Evolutionary conservation across 2,888 invertebrate genomes (phyloP).

Genomic region (Julus scanicus): DNA sequence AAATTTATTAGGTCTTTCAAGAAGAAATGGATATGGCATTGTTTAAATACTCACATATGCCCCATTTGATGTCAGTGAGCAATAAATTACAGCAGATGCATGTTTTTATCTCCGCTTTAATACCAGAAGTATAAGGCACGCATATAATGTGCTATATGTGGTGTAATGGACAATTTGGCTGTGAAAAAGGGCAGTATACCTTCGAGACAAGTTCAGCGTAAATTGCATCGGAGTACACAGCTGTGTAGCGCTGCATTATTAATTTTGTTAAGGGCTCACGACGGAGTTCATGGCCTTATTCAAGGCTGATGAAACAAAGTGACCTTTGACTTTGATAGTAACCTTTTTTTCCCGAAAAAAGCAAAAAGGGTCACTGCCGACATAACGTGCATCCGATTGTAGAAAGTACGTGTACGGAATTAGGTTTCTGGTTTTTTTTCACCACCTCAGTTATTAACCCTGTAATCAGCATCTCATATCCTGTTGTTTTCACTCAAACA

Average conservation of each 20-base stretch:
- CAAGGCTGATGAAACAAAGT: conserved; percentile 42
- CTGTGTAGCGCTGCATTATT: conserved; percentile 43
- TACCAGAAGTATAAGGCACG: not conserved
- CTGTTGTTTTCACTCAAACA: conserved; percentile 35
- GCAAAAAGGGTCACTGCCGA: conserved; percentile 46
- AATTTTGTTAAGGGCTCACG: conserved; percentile 1
- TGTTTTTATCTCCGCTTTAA: conserved; percentile 35
- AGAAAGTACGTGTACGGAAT: conserved; percentile 2
- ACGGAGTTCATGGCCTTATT: conserved; percentile 36
- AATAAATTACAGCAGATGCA: conserved; percentile 6
- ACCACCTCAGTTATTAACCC: conserved; percentile 41
- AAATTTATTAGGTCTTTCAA: conserved; percentile 31
- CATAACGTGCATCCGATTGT: conserved; percentile 4
- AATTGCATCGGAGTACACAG: conserved; percentile 13
- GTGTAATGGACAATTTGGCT: conserved; percentile 20
- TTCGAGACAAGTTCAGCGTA: conserved; percentile 28
- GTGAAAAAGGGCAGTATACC: conserved; percentile 21
- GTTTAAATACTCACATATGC: conserved; percentile 38
- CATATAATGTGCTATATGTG: not conserved
- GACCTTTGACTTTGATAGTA: conserved; percentile 40
- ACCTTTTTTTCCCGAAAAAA: not conserved
- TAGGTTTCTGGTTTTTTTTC: conserved; percentile 2
- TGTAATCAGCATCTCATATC: conserved; percentile 22
- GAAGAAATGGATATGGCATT: conserved; percentile 36
- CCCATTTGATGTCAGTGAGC: conserved; percentile 2